phyloP scores from a whole-genome alignment of 1,140 invertebrate species.

The Scaptomyza graminum region DNA sequence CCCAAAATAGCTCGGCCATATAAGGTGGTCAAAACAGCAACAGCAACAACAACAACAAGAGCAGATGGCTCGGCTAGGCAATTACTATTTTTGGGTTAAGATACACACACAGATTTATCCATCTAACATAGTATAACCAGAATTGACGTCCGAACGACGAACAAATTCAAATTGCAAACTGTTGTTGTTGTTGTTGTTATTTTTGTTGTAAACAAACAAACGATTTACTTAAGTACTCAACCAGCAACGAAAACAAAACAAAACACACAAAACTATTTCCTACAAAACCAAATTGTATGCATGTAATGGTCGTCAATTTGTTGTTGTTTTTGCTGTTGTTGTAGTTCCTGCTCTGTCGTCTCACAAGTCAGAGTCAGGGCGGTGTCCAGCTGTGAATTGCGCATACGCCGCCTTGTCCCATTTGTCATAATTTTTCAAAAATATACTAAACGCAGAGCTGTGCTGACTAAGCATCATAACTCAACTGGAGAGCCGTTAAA shows the following conservation, averaged over 20 bases:
- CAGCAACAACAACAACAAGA: conserved; percentile 14
- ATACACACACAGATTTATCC: not conserved
- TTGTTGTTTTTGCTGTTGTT: conserved; percentile 6
- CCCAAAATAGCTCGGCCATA: conserved; percentile 46
- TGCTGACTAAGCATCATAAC: conserved; percentile 74
- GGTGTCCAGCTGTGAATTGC: conserved; percentile 28
- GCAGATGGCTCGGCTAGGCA: conserved; percentile 28
- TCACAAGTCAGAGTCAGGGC: conserved; percentile 1
- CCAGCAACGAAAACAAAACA: conserved; percentile 14
- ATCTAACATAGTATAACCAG: not conserved
- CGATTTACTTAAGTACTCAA: conserved; percentile 11
- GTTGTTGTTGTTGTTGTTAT: too few species aligned
- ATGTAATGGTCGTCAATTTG: conserved; percentile 6
- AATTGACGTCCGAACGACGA: conserved; percentile 20
- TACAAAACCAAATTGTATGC: conserved; percentile 12
- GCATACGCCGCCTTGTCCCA: conserved; percentile 45
- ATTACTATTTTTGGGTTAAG: conserved; percentile 50
- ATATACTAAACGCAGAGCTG: conserved; percentile 20
- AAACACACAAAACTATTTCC: conserved; percentile 14
- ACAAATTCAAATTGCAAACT: conserved; percentile 47
- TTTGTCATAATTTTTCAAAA: conserved; percentile 58
- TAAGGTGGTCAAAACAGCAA: conserved; percentile 50
- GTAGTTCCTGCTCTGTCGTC: conserved; percentile 8
- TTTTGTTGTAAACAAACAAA: conserved; percentile 51
- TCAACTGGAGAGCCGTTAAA: conserved; percentile 70